phyloP scores from a whole-genome alignment of 2,797 vertebrate genomes.

The Muscicapa comitata region DNA sequence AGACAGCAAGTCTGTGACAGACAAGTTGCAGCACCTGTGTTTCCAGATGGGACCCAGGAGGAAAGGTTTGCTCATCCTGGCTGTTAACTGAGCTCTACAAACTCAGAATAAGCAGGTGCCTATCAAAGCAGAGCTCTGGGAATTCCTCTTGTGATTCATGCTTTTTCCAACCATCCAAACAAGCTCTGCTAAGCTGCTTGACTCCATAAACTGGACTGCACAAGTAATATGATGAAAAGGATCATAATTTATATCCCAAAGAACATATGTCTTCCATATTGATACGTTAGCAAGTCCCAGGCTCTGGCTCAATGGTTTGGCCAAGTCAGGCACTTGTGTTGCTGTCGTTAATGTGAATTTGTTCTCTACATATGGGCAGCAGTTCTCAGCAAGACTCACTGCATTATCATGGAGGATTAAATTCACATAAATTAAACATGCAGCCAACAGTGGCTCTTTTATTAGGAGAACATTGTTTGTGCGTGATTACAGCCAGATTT shows the following conservation, averaged over 20 bases:
- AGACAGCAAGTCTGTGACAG: slow-evolving; percentile 18
- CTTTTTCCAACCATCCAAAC: neutral
- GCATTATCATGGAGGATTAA: slow-evolving; percentile 65
- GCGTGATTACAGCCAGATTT: slow-evolving; percentile 48
- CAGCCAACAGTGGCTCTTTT: slow-evolving; percentile 51
- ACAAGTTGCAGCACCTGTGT: slow-evolving; percentile 18
- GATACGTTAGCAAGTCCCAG: slow-evolving; percentile 23
- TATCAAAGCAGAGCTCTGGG: neutral
- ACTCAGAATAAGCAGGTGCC: neutral
- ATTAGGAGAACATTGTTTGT: slow-evolving; percentile 39
- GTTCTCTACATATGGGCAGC: slow-evolving; percentile 64
- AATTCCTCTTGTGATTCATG: slow-evolving; percentile 18
- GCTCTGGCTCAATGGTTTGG: slow-evolving; percentile 45
- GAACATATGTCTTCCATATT: slow-evolving; percentile 68
- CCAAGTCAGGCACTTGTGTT: slow-evolving; percentile 40
- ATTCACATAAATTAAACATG: slow-evolving; percentile 62
- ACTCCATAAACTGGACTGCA: slow-evolving; percentile 48
- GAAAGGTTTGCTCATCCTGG: neutral
- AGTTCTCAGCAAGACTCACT: slow-evolving; percentile 48
- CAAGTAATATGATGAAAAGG: slow-evolving; percentile 56
- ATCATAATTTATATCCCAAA: slow-evolving; percentile 48
- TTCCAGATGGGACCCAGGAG: neutral
- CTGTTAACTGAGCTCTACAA: neutral
- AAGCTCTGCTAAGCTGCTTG: slow-evolving; percentile 3
- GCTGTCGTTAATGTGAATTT: slow-evolving; percentile 64